Evolutionary conservation across 1,140 invertebrate species (phyloP), one percentile per base, ranked within the genome.

Genomic region (Lordiphosa clarofinis): DNA sequence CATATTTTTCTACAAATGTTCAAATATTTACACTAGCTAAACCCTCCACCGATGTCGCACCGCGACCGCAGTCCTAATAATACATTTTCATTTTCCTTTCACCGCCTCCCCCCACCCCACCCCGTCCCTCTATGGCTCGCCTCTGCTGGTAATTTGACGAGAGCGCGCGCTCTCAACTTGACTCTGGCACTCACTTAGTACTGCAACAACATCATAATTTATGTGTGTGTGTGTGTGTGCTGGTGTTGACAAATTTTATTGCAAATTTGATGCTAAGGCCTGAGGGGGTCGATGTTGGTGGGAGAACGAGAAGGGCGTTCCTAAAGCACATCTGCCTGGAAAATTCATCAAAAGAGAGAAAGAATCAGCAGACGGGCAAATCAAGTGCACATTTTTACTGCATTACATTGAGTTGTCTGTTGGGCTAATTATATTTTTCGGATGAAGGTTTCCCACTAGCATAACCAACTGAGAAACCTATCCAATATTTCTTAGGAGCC

Each of bases 1-100:
- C 76, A 82, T 82, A 82, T 82, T 82, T 82, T 82, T 76, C 56
- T 53, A 53, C 76, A 82, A 82, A 82, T 82, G 76, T 84, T 82
- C 76, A 82, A 82, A 82, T 82, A 82, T 82, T 84, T 84, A 73
- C 59, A 84, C 50, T 38, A 6, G 8, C 15, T 15, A 44, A 31
- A 56, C 28, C 13, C 39, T 12, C 53, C 38, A 59, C 76, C 52
- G 72, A 43, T 39, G 28, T 38, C 19, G 31, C n/a, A 0, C 6
- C 19, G 40, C 49, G 40, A 67, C 68, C 68, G 54, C 68, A 72
- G 68, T 59, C 55, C 69, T 50, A 40, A 66, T 61, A 59, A 56
- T 49, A 43, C 11, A 38, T 38, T 21, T 38, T 53, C 11, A 19
- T 47, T 7, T 31, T 24, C 7, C 8, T 11, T 39, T 21, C 21